Conservation (phyloP, 2,113 vertebrate genomes). For the Ailuropoda melanoleuca region DNA sequence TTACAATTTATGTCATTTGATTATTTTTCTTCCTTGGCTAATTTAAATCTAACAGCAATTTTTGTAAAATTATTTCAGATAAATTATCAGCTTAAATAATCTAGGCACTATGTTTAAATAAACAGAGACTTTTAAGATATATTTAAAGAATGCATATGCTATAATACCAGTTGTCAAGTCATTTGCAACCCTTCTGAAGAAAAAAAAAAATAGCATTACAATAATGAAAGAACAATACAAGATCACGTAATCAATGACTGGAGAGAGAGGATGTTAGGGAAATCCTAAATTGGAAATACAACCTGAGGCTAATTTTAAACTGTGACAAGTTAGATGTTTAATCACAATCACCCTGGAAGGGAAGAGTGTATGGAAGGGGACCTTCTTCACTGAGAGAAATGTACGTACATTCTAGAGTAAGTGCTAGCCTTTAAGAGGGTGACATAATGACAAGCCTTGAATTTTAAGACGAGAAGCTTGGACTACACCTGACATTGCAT, state of each 20-base stretch:
- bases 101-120: not conserved
- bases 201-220: not conserved
- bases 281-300: not conserved
- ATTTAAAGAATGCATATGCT: not conserved
- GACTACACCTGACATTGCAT: too few species aligned
- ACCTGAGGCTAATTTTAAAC: not conserved
- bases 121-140: not conserved
- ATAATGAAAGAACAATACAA: not conserved
- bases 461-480: not conserved
- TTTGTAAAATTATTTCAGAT: not conserved
- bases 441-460: not conserved
- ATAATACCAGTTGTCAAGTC: not conserved
- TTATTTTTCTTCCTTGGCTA: not conserved
- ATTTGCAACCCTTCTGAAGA: not conserved
- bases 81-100: not conserved
- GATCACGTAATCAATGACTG: not conserved
- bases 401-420: not conserved
- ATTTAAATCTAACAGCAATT: not conserved
- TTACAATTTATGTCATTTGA: not conserved
- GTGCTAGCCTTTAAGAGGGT: not conserved
- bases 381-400: too few species aligned
- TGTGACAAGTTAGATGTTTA: not conserved
- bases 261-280: not conserved
- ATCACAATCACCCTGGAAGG: not conserved
- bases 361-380: rapidly evolving